Percentiles rank a stretch among this genome's conserved stretches.
Conservation (phyloP, 2,113 vertebrate species). For the Hippolais icterina region DNA sequence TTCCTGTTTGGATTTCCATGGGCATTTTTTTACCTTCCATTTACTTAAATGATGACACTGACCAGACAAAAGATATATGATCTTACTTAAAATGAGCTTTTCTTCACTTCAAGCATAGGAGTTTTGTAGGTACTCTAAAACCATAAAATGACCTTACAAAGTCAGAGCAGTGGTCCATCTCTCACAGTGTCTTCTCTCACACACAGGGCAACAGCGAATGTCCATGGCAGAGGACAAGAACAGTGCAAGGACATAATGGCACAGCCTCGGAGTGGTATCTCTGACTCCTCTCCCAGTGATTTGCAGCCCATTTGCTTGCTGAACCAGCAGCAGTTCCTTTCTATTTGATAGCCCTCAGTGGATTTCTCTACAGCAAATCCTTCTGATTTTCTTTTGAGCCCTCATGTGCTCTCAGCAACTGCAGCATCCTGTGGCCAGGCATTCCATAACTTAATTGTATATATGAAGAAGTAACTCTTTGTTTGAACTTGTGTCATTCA, state of each 20-base stretch:
- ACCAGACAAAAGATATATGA: neutral
- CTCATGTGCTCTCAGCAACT: neutral
- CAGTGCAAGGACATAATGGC: neutral
- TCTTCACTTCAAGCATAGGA: neutral
- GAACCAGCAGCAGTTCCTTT: neutral
- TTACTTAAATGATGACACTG: conserved; percentile 41
- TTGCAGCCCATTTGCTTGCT: neutral
- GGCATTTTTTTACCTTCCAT: conserved; percentile 37
- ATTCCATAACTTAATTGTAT: conserved; percentile 30
- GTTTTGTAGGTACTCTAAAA: neutral
- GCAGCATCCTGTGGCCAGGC: conserved; percentile 12
- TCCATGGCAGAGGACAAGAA: neutral
- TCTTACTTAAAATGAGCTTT: neutral
- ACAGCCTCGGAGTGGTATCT: neutral
- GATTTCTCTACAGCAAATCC: neutral
- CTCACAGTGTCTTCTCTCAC: neutral
- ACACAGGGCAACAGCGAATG: neutral
- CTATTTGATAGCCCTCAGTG: neutral
- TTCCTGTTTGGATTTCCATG: conserved; percentile 59
- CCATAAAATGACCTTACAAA: neutral
- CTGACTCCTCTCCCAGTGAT: neutral
- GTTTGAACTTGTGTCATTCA: conserved; percentile 50
- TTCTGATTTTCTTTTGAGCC: conserved; percentile 17
- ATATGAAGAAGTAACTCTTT: conserved; percentile 30
- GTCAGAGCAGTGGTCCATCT: neutral